phyloP scores from a whole-genome alignment of 1,140 invertebrate species.

The Cyclargus thomasi region DNA sequence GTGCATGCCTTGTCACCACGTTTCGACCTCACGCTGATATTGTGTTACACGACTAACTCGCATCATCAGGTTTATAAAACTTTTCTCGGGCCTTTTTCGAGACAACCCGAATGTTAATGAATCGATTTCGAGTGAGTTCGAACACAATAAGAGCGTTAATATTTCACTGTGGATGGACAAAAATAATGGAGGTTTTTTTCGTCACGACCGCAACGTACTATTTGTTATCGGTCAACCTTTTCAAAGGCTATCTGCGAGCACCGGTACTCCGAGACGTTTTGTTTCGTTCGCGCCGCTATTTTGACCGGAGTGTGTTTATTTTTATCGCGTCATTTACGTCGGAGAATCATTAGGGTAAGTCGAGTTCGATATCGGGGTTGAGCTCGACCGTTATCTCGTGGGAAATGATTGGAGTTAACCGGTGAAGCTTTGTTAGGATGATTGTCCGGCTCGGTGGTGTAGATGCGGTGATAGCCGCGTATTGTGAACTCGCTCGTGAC shows the following conservation, averaged over 20 bases:
- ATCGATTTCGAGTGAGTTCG: neutral
- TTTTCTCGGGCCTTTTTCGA: conserved; percentile 18
- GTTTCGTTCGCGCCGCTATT: conserved; percentile 36
- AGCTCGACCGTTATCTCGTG: conserved; percentile 70
- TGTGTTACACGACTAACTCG: conserved; percentile 54
- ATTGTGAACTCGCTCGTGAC: conserved; percentile 50
- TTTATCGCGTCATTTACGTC: conserved; percentile 44
- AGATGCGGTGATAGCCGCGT: conserved; percentile 65
- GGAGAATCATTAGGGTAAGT: conserved; percentile 46
- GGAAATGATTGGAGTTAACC: conserved; percentile 67
- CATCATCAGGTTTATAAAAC: conserved; percentile 31
- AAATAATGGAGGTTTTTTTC: conserved; percentile 63
- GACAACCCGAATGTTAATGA: conserved; percentile 20
- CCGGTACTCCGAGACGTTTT: conserved; percentile 27
- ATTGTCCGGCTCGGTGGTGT: conserved; percentile 67
- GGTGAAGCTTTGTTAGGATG: conserved; percentile 69
- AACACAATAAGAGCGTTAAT: neutral
- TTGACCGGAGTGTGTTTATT: conserved; percentile 35
- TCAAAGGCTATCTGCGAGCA: conserved; percentile 54
- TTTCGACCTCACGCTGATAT: conserved; percentile 53
- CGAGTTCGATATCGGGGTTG: conserved; percentile 54
- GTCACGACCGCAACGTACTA: conserved; percentile 63
- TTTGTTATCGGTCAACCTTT: conserved; percentile 59
- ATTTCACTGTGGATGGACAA: conserved; percentile 20
- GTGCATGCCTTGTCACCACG: conserved; percentile 53